phyloP scores from a whole-genome alignment of 2,888 invertebrate genomes.

The Sepiola atlantica region DNA sequence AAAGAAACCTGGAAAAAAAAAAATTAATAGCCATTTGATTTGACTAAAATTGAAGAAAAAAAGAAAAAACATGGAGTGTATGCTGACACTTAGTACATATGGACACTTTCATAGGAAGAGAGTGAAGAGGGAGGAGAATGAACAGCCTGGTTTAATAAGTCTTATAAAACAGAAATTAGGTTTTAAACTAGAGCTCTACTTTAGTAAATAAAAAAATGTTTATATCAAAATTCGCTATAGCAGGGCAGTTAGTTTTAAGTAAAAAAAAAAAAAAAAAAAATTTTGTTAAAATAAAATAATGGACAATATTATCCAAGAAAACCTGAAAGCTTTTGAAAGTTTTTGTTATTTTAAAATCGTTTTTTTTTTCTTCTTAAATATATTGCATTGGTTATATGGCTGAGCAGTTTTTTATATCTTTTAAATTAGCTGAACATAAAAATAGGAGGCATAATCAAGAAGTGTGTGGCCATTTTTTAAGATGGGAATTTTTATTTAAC shows the following conservation, averaged over 20 bases:
- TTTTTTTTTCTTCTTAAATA: background rate
- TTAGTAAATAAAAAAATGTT: background rate
- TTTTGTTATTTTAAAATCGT: background rate
- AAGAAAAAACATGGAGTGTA: background rate
- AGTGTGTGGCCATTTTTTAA: constrained; percentile 16
- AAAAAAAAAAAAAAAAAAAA: background rate
- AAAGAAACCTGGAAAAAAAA: background rate
- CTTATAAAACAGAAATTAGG: background rate
- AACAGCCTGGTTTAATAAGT: background rate
- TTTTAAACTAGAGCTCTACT: background rate
- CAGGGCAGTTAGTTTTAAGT: background rate
- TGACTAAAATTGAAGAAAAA: background rate
- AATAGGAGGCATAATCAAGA: constrained; percentile 8
- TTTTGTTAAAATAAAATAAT: background rate
- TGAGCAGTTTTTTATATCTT: background rate
- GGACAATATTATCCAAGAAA: constrained; percentile 4
- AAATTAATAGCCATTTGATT: background rate
- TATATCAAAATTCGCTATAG: background rate
- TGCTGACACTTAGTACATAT: background rate
- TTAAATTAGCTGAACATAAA: constrained; percentile 18
- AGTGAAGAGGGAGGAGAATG: background rate
- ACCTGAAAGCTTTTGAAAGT: background rate
- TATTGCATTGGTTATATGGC: constrained; percentile 32
- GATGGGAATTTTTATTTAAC: background rate
- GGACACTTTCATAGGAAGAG: background rate